Percentiles rank a stretch among this genome's conserved stretches.
phyloP scores from a whole-genome alignment of 1,140 invertebrate species.

The Arion vulgaris region DNA sequence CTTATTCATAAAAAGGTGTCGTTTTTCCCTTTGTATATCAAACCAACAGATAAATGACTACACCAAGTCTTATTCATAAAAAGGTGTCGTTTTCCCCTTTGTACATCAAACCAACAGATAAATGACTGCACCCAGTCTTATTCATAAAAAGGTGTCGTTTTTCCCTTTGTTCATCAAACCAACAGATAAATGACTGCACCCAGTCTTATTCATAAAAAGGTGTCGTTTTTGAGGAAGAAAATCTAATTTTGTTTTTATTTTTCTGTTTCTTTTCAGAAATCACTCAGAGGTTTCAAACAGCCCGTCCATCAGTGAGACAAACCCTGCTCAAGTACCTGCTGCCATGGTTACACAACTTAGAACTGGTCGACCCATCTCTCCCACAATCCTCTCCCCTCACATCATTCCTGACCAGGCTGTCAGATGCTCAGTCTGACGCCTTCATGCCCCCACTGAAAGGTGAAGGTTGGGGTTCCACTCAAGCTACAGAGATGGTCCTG shows the following conservation, averaged over 20 bases:
- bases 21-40: too few relatives aligned
- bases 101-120: too few relatives aligned
- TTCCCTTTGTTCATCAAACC: too few relatives aligned
- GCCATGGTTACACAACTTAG: conserved; percentile 99
- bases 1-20: too few relatives aligned
- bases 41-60: too few relatives aligned
- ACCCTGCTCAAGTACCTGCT: conserved; percentile 91
- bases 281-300: conserved; percentile 96
- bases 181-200: too few relatives aligned
- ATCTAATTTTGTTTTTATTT: not conserved
- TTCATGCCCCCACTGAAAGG: conserved; percentile 75
- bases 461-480: conserved; percentile 95
- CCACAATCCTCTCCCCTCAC: conserved; percentile 79
- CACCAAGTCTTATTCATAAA: too few relatives aligned
- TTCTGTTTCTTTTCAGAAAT: conserved; percentile 82
- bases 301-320: conserved; percentile 89
- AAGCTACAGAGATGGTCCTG: conserved; percentile 99
- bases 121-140: too few relatives aligned
- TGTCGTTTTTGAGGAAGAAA: too few relatives aligned
- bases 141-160: too few relatives aligned
- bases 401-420: conserved; percentile 62
- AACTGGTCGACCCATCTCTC: conserved; percentile 96
- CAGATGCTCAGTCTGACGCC: conserved; percentile 61
- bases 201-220: too few relatives aligned
- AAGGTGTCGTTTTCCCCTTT: too few relatives aligned